Evolutionary conservation across 2,797 vertebrate genomes (phyloP).

Genomic region (Schizopygopsis malacanthus): DNA sequence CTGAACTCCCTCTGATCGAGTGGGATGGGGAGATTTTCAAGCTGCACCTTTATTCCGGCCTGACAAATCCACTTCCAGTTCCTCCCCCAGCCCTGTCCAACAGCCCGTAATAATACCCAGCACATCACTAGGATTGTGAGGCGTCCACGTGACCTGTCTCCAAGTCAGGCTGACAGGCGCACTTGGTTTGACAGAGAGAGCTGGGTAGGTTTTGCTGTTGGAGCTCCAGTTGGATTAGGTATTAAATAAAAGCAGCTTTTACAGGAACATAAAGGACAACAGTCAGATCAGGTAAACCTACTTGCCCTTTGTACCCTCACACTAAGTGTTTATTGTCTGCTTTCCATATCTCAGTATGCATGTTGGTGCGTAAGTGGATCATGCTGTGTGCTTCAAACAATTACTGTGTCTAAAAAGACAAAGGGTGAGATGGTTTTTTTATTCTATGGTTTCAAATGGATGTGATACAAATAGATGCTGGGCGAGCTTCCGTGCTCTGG

Average conservation of each 20-base stretch:
- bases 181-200: neutral
- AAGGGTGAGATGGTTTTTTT: neutral
- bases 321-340: neutral
- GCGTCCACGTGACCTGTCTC: slow-evolving; percentile 12
- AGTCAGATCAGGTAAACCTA: slow-evolving; percentile 37
- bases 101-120: slow-evolving; percentile 36
- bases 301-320: neutral
- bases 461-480: slow-evolving; percentile 32
- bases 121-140: slow-evolving; percentile 19
- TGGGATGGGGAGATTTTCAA: neutral
- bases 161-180: neutral
- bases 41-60: slow-evolving; percentile 12
- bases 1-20: slow-evolving; percentile 57
- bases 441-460: slow-evolving; percentile 44
- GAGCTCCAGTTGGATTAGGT: slow-evolving; percentile 26
- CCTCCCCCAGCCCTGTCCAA: slow-evolving; percentile 8
- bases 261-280: slow-evolving; percentile 22
- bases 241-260: slow-evolving; percentile 33
- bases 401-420: neutral
- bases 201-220: neutral
- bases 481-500: neutral
- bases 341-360: neutral
- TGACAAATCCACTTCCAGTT: slow-evolving; percentile 14
- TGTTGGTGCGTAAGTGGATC: slow-evolving; percentile 13
- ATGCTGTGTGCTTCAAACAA: slow-evolving; percentile 18